Evolutionary conservation across 2,888 invertebrate genomes (phyloP).

Genomic region (Alentia gelatinosa): DNA sequence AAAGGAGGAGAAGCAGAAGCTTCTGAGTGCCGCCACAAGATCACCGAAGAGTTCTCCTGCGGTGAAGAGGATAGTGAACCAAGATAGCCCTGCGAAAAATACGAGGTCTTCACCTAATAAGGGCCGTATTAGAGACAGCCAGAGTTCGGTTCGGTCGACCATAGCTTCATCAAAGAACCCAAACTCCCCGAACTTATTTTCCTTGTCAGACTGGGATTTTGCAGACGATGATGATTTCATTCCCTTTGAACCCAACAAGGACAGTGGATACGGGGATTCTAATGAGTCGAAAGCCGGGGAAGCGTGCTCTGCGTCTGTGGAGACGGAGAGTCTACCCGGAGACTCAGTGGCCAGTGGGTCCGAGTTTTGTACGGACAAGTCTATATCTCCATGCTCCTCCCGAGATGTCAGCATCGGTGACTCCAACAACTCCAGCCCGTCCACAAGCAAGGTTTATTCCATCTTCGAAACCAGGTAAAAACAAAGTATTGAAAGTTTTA

Average conservation of each 20-base stretch:
- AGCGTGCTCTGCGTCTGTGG: not conserved
- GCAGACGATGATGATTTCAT: not conserved
- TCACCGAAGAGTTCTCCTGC: not conserved
- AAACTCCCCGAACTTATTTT: not conserved
- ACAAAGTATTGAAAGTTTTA: too few relatives aligned
- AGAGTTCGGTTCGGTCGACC: not conserved
- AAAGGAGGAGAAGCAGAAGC: not conserved
- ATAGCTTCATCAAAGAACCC: slow-evolving; percentile 34
- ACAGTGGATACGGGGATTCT: not conserved
- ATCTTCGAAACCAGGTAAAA: slow-evolving; percentile 12
- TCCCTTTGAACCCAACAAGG: not conserved
- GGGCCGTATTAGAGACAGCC: not conserved
- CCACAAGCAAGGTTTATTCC: not conserved
- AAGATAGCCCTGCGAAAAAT: not conserved
- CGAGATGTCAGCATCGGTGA: not conserved
- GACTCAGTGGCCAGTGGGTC: not conserved
- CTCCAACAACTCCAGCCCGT: not conserved
- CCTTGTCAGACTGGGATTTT: slow-evolving; percentile 41
- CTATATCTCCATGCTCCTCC: not conserved
- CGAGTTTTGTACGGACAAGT: not conserved
- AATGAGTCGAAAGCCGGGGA: not conserved
- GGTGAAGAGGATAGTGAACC: not conserved
- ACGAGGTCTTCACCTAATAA: not conserved
- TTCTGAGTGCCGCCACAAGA: not conserved
- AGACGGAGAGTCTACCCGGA: not conserved